Evolutionary conservation across 2,797 vertebrate genomes (phyloP).

Genomic region (Paramormyrops hopkinsi): DNA sequence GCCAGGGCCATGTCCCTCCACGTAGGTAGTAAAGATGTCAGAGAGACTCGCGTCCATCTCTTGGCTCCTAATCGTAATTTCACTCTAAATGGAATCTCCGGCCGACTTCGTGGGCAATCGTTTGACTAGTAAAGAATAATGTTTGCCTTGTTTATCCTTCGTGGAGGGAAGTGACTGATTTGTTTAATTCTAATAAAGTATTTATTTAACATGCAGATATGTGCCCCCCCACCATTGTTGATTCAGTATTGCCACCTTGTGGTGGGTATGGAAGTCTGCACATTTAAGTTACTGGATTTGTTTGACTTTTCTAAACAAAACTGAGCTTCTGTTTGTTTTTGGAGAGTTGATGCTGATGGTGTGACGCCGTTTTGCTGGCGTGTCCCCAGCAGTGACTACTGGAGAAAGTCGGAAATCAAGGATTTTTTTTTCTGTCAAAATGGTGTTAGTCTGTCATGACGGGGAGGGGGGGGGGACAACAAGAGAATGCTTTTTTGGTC

Average conservation of each 20-base stretch:
- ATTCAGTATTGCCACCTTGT: conserved; percentile 38
- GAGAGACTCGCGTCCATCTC: background rate
- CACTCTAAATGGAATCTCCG: conserved; percentile 25
- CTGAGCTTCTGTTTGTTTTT: background rate
- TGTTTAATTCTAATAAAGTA: background rate
- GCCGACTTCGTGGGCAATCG: background rate
- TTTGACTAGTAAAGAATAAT: conserved; percentile 13
- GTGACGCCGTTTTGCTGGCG: background rate
- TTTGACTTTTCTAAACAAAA: background rate
- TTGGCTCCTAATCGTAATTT: background rate
- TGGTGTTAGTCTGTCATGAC: background rate
- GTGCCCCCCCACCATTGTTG: background rate
- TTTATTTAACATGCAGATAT: background rate
- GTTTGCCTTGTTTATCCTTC: background rate
- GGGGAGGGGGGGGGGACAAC: background rate
- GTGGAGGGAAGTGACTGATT: background rate
- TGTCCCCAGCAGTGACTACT: background rate
- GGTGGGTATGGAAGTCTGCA: conserved; percentile 22
- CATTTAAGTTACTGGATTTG: background rate
- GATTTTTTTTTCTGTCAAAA: background rate
- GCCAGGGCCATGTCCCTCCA: background rate
- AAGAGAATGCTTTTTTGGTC: background rate
- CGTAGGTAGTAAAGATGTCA: conserved; percentile 19
- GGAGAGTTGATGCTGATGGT: background rate
- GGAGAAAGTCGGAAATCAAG: background rate